A percentile compares a stretch with the other conserved stretches of the same genome.
These are phyloP conservation scores for Maniola jurtina DNA, from an alignment of 1,140 invertebrate species.

Conservation along the genomic window DNA sequence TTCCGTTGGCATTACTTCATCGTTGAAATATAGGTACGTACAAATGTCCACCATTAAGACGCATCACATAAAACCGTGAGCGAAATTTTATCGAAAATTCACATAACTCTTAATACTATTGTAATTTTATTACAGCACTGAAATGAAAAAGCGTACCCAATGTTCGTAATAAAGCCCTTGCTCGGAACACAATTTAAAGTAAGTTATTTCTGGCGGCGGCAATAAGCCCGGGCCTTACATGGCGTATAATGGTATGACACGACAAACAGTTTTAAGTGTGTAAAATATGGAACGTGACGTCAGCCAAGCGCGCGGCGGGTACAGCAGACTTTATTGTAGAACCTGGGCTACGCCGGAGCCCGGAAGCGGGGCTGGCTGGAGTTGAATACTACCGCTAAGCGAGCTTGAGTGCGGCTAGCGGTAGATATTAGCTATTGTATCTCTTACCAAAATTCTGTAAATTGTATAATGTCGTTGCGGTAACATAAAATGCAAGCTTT, in stretches of 20 bases:
- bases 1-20: constrained; percentile 37
- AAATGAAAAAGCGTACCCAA: constrained; percentile 62
- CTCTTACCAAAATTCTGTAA: constrained; percentile 1
- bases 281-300: constrained; percentile 74
- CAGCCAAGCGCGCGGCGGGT: constrained; percentile 64
- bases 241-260: constrained; percentile 77
- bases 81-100: constrained; percentile 52
- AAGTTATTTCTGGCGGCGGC: constrained; percentile 54
- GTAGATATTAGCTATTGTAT: background rate
- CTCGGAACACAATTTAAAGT: constrained; percentile 72
- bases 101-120: constrained; percentile 61
- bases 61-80: constrained; percentile 43
- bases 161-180: constrained; percentile 64
- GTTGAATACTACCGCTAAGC: constrained; percentile 18
- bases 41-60: constrained; percentile 59
- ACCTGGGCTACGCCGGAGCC: constrained; percentile 53
- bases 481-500: background rate
- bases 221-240: constrained; percentile 74
- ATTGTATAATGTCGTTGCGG: background rate
- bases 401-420: background rate
- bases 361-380: constrained; percentile 47
- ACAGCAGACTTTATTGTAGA: constrained; percentile 56
- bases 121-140: constrained; percentile 58
- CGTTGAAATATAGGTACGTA: constrained; percentile 36
- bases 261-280: constrained; percentile 78